Base-by-base conservation (phyloP, 2,797 vertebrate genomes). In the Typhlichthys subterraneus region DNA sequence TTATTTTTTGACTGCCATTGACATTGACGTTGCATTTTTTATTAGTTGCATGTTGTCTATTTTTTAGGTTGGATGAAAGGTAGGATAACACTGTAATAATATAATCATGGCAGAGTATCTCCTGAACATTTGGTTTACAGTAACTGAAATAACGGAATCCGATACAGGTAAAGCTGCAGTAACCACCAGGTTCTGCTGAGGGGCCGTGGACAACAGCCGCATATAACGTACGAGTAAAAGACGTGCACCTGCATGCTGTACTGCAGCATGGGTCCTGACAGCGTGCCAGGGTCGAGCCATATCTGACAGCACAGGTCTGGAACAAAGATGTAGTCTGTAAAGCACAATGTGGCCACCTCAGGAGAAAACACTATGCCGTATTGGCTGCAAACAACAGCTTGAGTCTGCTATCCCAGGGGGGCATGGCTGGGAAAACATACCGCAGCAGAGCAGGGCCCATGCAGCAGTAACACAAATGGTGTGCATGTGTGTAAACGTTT, bases 291-390 rank as follows among this genome's bases (percentile, higher is more conserved):
- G 84, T 85, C 80, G 64, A 68, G 71, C 63, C 65, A 58, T 29
- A 31, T 48, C 66, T 80, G 73, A 82, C 74, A 69, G 64, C 57
- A 62, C 47, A 23, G 63, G 77, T 80, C 73, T 75, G 75, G 77
- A 87, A 83, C 76, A 76, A 86, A 85, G 75, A 80, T 84, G 65
- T 63, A 50, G 75, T 55, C 72, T 73, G 73, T 69, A 53, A 75
- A 78, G 79, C 64, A 64, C 70, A 84, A 75, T 75, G 64, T 77
- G 79, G 80, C 73, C 83, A 85, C 83, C 85, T 79, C 83, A 75
- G 85, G 84, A 87, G 84, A 80, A 76, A 80, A 82, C 70, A 45
- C 12, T 6, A 45, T 54, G 47, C 73, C 65, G 67, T 48, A 54
- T 45, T 57, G 65, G 76, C 79, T 63, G 65, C 73, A 72, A 77